Evolutionary conservation across 2,888 invertebrate species (phyloP), one percentile per base, ranked within the genome.

Genomic region (Halictus ligatus): DNA sequence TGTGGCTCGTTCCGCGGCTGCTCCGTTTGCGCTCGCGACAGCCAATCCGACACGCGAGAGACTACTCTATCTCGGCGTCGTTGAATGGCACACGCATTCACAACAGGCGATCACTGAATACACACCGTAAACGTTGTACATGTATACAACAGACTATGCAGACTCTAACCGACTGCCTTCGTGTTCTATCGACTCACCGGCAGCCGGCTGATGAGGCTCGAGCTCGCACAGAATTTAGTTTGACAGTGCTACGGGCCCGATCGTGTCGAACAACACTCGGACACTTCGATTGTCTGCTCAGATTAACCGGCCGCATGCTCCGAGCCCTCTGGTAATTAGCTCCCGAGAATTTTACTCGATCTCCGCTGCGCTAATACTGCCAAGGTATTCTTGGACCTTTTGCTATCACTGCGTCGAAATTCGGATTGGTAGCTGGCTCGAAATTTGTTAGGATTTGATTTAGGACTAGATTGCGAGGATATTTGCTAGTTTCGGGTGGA

Each of bases 41-140:
- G 78, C 84, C 88, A 84, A 89, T 89, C 83, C 88, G 88, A 89
- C 87, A 84, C 78, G 82, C 80, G 84, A 88, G 82, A 89, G 54
- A 54, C 89, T 87, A 77, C 89, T 90, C 89, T 83, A 89, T 35
- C 35, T 88, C 75, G 85, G 60, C 76, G 81, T 75, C 75, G 87
- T 84, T 81, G 83, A 87, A 83, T 81, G 83, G 89, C 84, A 71
- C 78, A 67, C 64, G 80, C 71, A 18, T 29, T 35, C 67, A 64
- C 64, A 18, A 25, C 25, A 6, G 25, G 15, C 64, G 29, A 60
- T 12, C 29, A 13, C 29, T 7, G 64, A 8, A 21, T 10, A 8
- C 8, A 54, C 29, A 15, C 29, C 29, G 15, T 25, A 82, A 50
- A 82, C 85, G 75, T 71, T 64, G 71, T 50, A 29, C 71, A 25